Evolutionary conservation across 64 coral and sea anemone genomes (phyloP).

Genomic region (Exaiptasia diaphana): DNA sequence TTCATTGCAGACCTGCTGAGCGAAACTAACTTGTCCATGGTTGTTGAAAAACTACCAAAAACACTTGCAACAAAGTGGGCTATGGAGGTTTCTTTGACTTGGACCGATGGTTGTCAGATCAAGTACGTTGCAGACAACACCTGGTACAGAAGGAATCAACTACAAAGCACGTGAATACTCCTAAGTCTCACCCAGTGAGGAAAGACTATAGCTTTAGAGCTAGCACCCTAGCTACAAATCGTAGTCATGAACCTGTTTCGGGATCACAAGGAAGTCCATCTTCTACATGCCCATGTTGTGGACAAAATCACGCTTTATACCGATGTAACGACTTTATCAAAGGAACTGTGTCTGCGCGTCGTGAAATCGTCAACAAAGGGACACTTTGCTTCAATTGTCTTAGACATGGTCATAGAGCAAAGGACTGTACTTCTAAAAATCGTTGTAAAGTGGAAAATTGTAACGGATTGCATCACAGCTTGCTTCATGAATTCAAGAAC

Average conservation of each 20-base stretch:
- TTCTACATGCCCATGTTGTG: slow-evolving; percentile 7
- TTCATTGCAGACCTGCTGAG: slow-evolving; percentile 45
- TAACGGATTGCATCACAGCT: slow-evolving; percentile 17
- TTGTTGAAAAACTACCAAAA: slow-evolving; percentile 33
- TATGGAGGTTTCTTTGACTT: slow-evolving; percentile 53
- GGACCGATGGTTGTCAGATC: slow-evolving; percentile 38
- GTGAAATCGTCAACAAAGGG: neutral
- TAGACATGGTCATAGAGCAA: slow-evolving; percentile 9
- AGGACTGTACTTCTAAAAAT: slow-evolving; percentile 16
- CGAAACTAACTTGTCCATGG: slow-evolving; percentile 47
- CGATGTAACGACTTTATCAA: slow-evolving; percentile 15
- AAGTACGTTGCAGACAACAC: slow-evolving; percentile 38
- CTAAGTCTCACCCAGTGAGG: neutral
- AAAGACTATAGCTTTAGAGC: neutral
- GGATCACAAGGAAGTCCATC: neutral
- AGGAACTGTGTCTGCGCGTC: slow-evolving; percentile 1
- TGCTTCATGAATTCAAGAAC: slow-evolving; percentile 18
- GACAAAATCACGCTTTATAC: neutral
- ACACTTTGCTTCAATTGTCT: slow-evolving; percentile 29
- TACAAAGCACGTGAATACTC: neutral
- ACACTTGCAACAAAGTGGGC: slow-evolving; percentile 41
- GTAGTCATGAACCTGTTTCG: neutral
- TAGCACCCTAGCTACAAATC: neutral
- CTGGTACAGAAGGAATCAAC: neutral
- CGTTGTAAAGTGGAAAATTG: slow-evolving; percentile 20